These are phyloP conservation scores for Calypte anna DNA, from an alignment of 2,113 vertebrate species.

Conservation along the genomic window DNA sequence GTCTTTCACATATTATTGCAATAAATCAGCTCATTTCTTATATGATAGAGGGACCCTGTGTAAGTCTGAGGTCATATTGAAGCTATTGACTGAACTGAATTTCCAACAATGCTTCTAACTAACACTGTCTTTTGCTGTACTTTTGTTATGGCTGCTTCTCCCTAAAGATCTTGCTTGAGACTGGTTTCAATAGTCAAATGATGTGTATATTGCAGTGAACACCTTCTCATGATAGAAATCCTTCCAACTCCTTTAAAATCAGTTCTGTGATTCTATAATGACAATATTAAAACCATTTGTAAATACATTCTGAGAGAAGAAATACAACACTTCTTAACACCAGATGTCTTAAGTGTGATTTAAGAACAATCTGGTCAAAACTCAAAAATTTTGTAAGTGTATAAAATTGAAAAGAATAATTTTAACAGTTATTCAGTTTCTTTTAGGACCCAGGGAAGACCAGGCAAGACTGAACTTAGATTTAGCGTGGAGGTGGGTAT, in stretches of 20 bases:
- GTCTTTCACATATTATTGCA: neutral
- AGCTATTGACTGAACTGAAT: neutral
- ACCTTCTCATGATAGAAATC: fast-evolving
- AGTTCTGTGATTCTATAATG: neutral
- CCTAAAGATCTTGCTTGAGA: neutral
- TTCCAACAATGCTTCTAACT: neutral
- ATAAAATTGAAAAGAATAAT: neutral
- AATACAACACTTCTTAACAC: neutral
- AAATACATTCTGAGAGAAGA: neutral
- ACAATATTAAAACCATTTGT: neutral
- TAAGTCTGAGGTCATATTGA: neutral
- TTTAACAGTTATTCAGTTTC: neutral
- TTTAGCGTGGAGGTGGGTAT: neutral
- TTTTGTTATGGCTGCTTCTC: neutral
- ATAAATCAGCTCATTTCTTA: neutral
- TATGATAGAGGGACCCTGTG: neutral
- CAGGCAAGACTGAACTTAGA: neutral
- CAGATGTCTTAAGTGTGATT: neutral
- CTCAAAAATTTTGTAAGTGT: neutral
- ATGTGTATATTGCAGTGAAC: neutral
- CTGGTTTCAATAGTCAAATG: neutral
- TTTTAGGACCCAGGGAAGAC: neutral
- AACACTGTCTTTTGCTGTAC: neutral
- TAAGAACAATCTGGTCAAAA: neutral
- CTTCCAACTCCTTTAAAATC: neutral